Base-by-base conservation (phyloP, 2,888 invertebrate species). In the Ophonus ardosiacus region DNA sequence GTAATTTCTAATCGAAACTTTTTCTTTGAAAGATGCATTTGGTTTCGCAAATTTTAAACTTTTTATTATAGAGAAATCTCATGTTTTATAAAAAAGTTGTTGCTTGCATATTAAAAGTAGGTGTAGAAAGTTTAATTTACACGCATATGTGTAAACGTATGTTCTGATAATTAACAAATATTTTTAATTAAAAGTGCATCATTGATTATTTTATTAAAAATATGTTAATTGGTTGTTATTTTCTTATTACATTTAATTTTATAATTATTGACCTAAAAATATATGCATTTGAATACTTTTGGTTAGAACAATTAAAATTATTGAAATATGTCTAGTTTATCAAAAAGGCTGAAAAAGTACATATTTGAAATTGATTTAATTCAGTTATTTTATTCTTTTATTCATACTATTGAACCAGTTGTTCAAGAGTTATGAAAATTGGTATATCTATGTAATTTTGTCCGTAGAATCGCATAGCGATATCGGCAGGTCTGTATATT, bases 131-230 rank as follows among this genome's bases (percentile, higher is more conserved):
- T 68, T 31, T 68, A 68, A 68, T 31, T 38, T 68, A 68, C 8
- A 38, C 68, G 10, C 63, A 38, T 15, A 68, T 68, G n/a, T 68
- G 31, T 68, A 68, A 68, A 24, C 38, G n/a, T 38, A 38, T 15
- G 68, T 68, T 63, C 68, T 68, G 15, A 68, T 68, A 31, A 68
- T 31, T 68, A 68, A 68, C 38, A 68, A 38, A 68, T 68, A 68
- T 68, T 38, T 68, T 68, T 68, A 68, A 38, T 68, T 68, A 68
- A 38, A n/a, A n/a, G 38, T 15, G 68, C 68, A n/a, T 38, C 68
- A 40, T 68, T 68, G 68, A 68, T 68, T 63, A 68, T 68, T 68
- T 68, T 68, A 68, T 15, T 68, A 68, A 68, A 68, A 68, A 38
- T 68, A 68, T 68, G 68, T 68, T 68, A 68, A 68, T 68, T 68